Evolutionary conservation across 2,113 vertebrate species (phyloP).

Genomic region (Pseudorasbora parva): DNA sequence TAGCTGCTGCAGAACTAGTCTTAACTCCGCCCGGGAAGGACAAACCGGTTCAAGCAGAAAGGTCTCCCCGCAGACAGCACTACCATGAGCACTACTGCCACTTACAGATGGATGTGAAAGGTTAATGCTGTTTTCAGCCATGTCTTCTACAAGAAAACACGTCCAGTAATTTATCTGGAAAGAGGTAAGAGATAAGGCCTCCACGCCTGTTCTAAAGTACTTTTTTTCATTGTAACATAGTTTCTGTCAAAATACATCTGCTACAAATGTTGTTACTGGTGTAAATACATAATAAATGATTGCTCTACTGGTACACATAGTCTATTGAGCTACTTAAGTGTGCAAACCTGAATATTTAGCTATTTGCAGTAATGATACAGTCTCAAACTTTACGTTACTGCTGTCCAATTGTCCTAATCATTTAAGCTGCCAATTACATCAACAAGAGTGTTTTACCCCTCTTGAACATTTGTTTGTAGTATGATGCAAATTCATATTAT

Average conservation of each 20-base stretch:
- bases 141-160: not conserved
- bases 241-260: not conserved
- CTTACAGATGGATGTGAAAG: constrained; percentile 3
- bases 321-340: not conserved
- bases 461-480: not conserved
- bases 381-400: not conserved
- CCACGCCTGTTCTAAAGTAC: not conserved
- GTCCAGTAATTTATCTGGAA: not conserved
- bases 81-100: too few relatives aligned
- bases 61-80: not conserved
- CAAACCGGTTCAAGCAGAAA: constrained; percentile 40
- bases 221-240: not conserved
- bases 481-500: not conserved
- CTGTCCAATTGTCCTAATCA: not conserved
- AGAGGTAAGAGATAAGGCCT: constrained; percentile 37
- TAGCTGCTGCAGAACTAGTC: not conserved
- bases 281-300: not conserved
- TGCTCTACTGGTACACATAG: not conserved
- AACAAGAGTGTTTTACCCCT: not conserved
- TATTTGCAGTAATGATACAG: not conserved
- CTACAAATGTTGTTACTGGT: not conserved
- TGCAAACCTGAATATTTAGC: not conserved
- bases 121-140: not conserved
- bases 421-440: not conserved
- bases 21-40: not conserved